Percentiles rank a stretch among this genome's conserved stretches.
Conservation (phyloP, 2,113 vertebrate species). For the Numenius arquata region DNA sequence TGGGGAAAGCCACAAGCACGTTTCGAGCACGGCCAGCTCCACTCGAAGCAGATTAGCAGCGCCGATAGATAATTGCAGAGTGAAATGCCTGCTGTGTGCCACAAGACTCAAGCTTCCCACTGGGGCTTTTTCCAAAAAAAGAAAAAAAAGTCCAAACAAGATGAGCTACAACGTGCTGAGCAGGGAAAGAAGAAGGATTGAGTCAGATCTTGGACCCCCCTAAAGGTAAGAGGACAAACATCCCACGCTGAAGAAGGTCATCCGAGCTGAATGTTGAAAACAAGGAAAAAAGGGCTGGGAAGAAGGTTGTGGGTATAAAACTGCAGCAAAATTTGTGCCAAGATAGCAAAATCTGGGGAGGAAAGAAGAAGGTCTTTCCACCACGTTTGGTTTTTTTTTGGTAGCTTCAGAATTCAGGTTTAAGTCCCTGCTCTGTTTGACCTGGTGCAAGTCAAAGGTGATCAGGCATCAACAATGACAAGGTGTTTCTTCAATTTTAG, state of each 20-base stretch:
- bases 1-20: neutral
- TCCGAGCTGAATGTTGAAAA: neutral
- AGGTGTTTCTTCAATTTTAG: neutral
- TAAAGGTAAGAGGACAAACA: no score
- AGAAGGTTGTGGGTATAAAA: neutral
- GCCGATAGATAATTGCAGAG: neutral
- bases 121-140: neutral
- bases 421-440: neutral
- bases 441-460: neutral
- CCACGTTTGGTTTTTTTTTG: neutral
- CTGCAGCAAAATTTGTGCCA: neutral
- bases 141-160: neutral
- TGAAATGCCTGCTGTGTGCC: neutral
- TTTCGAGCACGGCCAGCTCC: neutral
- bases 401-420: neutral
- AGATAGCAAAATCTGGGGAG: neutral
- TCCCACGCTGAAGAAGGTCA: rapidly evolving
- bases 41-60: neutral
- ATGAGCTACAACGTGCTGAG: neutral
- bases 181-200: neutral
- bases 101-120: neutral
- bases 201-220: rapidly evolving
- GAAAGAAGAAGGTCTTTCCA: neutral
- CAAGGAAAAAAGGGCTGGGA: neutral
- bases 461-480: no score